phyloP scores from a whole-genome alignment of 2,888 invertebrate genomes.

The Campoplex capitator region DNA sequence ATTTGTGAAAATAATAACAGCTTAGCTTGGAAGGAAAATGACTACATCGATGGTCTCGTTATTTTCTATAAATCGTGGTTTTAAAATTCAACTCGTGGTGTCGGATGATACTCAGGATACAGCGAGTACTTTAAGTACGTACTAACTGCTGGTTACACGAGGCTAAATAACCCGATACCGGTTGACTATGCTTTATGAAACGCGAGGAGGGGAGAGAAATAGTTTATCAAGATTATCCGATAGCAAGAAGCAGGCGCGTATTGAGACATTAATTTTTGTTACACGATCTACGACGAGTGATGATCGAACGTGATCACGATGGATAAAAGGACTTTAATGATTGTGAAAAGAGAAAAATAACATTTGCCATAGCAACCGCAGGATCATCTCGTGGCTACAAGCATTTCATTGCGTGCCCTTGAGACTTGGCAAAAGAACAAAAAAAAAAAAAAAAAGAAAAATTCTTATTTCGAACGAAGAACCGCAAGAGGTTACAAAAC shows the following conservation, averaged over 20 bases:
- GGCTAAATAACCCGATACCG: conserved; percentile 37
- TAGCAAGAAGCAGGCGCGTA: conserved; percentile 11
- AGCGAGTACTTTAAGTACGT: conserved; percentile 69
- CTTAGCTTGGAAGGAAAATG: neutral
- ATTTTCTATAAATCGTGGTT: conserved; percentile 53
- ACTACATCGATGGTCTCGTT: conserved; percentile 31
- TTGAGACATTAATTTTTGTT: conserved; percentile 51
- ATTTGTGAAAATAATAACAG: conserved; percentile 13
- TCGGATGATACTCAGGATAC: conserved; percentile 22
- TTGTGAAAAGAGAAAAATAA: conserved; percentile 34
- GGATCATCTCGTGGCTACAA: neutral
- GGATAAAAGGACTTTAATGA: conserved; percentile 18
- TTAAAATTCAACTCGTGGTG: conserved; percentile 12
- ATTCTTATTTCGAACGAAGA: neutral
- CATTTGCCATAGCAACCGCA: conserved; percentile 15
- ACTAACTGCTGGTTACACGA: conserved; percentile 75
- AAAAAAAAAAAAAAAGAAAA: conserved; percentile 20
- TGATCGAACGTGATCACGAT: conserved; percentile 33
- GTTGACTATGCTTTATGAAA: neutral
- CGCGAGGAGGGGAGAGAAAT: conserved; percentile 14
- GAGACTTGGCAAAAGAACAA: neutral
- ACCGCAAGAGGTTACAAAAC: conserved; percentile 14
- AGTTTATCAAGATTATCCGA: conserved; percentile 53
- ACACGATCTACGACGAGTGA: conserved; percentile 33
- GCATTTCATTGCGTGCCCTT: conserved; percentile 37